Conservation (phyloP, 1,140 invertebrate species). For the Pentalonia nigronervosa region DNA sequence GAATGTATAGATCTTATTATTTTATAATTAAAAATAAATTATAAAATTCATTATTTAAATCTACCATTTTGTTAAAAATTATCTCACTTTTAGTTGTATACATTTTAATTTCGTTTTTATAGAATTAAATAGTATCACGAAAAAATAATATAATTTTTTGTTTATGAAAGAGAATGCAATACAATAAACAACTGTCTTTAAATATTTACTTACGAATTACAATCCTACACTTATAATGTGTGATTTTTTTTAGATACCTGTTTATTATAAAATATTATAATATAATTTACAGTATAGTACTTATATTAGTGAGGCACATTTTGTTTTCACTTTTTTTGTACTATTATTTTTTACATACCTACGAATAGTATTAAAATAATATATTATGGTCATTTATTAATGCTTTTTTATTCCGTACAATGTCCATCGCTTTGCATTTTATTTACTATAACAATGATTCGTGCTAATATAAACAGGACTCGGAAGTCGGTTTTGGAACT, state of each 20-base stretch:
- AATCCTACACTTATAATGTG: too few relatives aligned
- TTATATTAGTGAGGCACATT: too few relatives aligned
- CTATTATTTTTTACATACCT: too few relatives aligned
- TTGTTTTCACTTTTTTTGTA: too few relatives aligned
- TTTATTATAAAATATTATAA: too few relatives aligned
- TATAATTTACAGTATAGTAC: too few relatives aligned
- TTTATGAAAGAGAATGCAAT: background rate
- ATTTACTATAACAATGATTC: background rate
- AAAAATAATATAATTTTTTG: background rate
- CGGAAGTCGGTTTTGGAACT: too few relatives aligned
- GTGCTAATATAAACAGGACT: background rate
- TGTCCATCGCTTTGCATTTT: background rate
- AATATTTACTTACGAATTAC: background rate
- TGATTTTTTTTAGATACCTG: too few relatives aligned
- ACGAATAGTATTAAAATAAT: too few relatives aligned
- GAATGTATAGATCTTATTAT: background rate
- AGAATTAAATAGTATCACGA: background rate
- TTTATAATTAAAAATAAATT: conserved; percentile 8
- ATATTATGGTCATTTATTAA: too few relatives aligned
- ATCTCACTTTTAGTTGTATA: background rate
- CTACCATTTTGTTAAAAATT: background rate
- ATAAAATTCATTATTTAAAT: background rate
- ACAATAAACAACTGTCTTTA: background rate
- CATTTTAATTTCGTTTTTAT: background rate
- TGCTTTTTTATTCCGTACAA: too few relatives aligned